Base-by-base conservation (phyloP, 2,113 vertebrate species). In the Tonatia bakeri region DNA sequence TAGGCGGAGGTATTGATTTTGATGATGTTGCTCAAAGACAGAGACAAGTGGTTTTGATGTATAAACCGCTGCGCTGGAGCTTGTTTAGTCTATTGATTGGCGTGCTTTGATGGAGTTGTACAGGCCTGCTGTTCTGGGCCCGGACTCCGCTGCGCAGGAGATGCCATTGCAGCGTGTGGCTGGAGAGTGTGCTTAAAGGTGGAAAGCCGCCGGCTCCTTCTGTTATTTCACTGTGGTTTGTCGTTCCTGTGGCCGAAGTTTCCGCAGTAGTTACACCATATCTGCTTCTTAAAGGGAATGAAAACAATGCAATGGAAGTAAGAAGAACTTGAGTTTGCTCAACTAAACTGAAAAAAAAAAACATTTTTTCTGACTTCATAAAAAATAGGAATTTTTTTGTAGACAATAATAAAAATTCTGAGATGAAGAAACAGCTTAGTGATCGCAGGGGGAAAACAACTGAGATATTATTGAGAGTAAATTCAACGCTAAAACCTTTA, bases 71-170 rank as follows among this genome's bases (percentile, higher is more conserved):
- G 93, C 72, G 3, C 24, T 94, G 95, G 93, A 96, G 38, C 94
- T 94, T 96, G 70, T 94, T 98, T 97, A 96, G 84, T 94, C 93
- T 81, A 93, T 96, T 96, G 91, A 97, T 97, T 97, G 91, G 92
- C 91, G 88, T 13, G 92, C 87, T 97, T 95, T 95, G 86, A 92
- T 76, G 91, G 96, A 98, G 95, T 12, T 47, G 87, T 67, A 75
- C 73, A 82, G 22, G 95, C 97, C 93, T 97, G 36, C 69, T 98
- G 2, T 94, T 94, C 54, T 95, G 91, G 97, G 95, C 36, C 26
- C 26, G 22, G 56, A 26, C 59, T 12, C 24, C 24, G 47, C 67
- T 96, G 94, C 97, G 97, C 98, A 92, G 73, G 97, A 95, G 81
- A 80, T 72, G 26, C 70, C 90, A 86, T 36, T 95, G 97, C 59